These are phyloP conservation scores for Pachypeltis micranthus DNA, from an alignment of 1,140 invertebrate species.

Conservation along the genomic window DNA sequence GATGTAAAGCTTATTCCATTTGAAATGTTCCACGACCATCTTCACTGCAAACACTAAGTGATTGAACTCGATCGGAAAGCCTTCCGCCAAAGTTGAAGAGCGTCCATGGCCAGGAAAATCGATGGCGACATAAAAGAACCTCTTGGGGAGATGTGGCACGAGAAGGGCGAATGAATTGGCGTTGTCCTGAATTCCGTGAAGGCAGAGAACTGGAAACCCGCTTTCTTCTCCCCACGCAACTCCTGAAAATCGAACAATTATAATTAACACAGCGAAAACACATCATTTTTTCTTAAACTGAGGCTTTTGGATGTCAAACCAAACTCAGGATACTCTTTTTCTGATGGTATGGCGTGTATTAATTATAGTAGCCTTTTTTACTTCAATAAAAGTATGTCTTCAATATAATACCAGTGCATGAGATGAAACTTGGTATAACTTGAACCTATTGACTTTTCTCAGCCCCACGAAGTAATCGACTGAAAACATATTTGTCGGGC, in stretches of 20 bases:
- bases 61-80: slow-evolving; percentile 36
- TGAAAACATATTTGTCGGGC: no score
- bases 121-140: slow-evolving; percentile 48
- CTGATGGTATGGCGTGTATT: no score
- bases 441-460: no score
- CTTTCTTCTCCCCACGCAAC: slow-evolving; percentile 48
- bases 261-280: no score
- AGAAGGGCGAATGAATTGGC: slow-evolving; percentile 52
- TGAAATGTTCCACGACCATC: slow-evolving; percentile 41
- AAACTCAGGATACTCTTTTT: no score
- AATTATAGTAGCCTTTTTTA: no score
- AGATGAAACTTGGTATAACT: no score
- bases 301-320: no score
- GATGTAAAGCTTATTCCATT: slow-evolving; percentile 41
- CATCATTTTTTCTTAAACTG: no score
- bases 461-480: no score
- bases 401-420: no score
- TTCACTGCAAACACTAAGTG: slow-evolving; percentile 40
- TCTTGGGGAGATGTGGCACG: slow-evolving; percentile 42
- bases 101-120: slow-evolving; percentile 59
- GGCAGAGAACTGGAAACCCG: slow-evolving; percentile 41
- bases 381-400: no score
- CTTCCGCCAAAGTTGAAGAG: slow-evolving; percentile 46
- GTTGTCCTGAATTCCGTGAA: slow-evolving; percentile 54
- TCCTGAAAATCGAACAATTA: slow-evolving; percentile 33